Evolutionary conservation across 2,888 invertebrate species (phyloP).

Genomic region (Drosophila rellima): DNA sequence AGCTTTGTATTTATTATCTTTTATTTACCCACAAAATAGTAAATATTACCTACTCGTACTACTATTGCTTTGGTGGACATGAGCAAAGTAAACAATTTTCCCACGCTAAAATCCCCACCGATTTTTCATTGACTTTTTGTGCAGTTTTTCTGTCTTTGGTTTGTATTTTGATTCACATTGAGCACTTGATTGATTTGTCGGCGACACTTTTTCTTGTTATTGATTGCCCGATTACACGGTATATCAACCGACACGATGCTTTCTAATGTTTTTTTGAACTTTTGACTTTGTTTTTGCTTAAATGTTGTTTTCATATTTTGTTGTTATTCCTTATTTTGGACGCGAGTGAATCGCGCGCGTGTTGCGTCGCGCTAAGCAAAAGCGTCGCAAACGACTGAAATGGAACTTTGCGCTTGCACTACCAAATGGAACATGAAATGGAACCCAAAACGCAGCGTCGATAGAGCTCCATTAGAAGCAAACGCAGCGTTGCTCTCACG

Average conservation of each 20-base stretch:
- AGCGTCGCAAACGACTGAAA: slow-evolving; percentile 73
- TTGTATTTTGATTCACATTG: slow-evolving; percentile 39
- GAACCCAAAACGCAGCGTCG: slow-evolving; percentile 52
- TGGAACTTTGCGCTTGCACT: slow-evolving; percentile 51
- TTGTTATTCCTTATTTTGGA: slow-evolving; percentile 37
- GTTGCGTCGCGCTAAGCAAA: slow-evolving; percentile 49
- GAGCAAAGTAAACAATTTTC: slow-evolving; percentile 66
- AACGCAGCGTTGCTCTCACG: slow-evolving; percentile 41
- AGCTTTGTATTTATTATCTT: slow-evolving; percentile 30
- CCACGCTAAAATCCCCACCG: slow-evolving; percentile 62
- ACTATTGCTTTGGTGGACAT: slow-evolving; percentile 11
- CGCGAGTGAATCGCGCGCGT: slow-evolving; percentile 38
- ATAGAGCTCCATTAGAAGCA: slow-evolving; percentile 45
- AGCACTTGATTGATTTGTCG: slow-evolving; percentile 37
- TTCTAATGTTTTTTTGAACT: slow-evolving; percentile 37
- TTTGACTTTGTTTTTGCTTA: slow-evolving; percentile 42
- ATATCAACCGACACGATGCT: slow-evolving; percentile 8
- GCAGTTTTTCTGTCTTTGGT: slow-evolving; percentile 28
- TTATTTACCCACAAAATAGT: slow-evolving; percentile 21
- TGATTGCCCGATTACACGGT: slow-evolving; percentile 15
- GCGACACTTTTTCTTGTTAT: slow-evolving; percentile 34
- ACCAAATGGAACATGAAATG: slow-evolving; percentile 53
- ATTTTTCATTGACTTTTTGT: slow-evolving; percentile 64
- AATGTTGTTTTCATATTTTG: slow-evolving; percentile 54
- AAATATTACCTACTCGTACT: slow-evolving; percentile 13